These are phyloP conservation scores for Chionomys nivalis DNA, from an alignment of 2,113 vertebrate species.

Conservation along the genomic window DNA sequence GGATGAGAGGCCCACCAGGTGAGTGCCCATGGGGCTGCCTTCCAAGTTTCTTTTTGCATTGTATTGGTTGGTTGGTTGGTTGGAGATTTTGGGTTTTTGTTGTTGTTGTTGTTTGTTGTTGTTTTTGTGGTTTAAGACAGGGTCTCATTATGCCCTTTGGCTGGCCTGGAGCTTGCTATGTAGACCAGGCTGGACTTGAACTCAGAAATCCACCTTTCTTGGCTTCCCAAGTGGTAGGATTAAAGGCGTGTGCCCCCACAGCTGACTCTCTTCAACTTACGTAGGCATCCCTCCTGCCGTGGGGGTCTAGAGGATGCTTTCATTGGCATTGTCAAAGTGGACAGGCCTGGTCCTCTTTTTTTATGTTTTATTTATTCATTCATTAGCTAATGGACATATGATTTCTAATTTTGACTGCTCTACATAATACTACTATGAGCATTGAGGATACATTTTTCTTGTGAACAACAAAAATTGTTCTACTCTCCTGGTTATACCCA, in stretches of 20 bases:
- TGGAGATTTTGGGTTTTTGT: background rate
- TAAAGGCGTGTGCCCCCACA: background rate
- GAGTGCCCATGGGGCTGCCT: slow-evolving; percentile 11
- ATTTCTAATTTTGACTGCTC: background rate
- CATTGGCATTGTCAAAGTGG: background rate
- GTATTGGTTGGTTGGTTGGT: background rate
- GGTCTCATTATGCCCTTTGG: background rate
- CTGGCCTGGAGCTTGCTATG: background rate
- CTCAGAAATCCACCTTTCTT: background rate
- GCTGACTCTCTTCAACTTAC: background rate
- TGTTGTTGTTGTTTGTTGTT: background rate
- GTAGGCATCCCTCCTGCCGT: background rate
- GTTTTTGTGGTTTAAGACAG: background rate
- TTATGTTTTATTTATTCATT: background rate
- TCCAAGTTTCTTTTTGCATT: background rate
- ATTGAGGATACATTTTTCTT: background rate
- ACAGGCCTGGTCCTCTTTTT: background rate
- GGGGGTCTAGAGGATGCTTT: background rate
- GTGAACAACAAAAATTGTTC: background rate
- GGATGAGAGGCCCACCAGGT: slow-evolving; percentile 92
- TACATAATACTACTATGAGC: background rate
- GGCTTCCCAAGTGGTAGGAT: background rate
- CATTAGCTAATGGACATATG: background rate
- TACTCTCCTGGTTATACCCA: background rate
- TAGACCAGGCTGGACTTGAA: background rate